phyloP scores from a whole-genome alignment of 2,797 vertebrate genomes.

The Anomalospiza imberbis region DNA sequence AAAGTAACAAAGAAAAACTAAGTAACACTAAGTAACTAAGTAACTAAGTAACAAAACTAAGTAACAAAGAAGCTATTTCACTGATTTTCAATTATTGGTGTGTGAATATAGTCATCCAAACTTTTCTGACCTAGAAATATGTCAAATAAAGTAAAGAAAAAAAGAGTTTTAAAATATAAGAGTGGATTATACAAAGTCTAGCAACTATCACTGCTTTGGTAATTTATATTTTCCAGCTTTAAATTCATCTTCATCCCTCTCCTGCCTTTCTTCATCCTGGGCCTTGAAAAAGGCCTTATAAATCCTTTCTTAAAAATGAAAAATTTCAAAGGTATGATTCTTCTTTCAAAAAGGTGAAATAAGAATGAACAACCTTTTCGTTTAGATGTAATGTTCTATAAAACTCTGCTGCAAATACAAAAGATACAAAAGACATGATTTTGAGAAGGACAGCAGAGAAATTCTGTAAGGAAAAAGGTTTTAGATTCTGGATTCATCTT shows the following conservation, averaged over 20 bases:
- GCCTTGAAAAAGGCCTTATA: neutral
- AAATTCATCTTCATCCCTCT: neutral
- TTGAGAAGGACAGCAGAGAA: neutral
- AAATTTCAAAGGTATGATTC: neutral
- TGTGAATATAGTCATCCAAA: neutral
- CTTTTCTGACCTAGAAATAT: neutral
- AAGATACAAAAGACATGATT: neutral
- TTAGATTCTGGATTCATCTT: neutral
- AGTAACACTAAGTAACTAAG: too few relatives aligned
- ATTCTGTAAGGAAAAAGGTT: neutral
- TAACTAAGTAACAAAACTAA: neutral
- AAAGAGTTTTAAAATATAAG: neutral
- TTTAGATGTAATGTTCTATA: neutral
- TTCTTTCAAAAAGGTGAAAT: neutral
- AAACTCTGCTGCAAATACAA: neutral
- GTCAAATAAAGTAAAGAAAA: neutral
- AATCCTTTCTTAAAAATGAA: neutral
- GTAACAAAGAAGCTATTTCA: neutral
- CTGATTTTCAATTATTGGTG: neutral
- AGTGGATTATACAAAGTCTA: neutral
- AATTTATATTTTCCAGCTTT: neutral
- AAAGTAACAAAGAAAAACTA: too few relatives aligned
- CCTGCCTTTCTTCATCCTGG: neutral
- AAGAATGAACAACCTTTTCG: neutral
- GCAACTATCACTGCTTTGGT: neutral